Evolutionary conservation across 2,888 invertebrate species (phyloP).

Genomic region (Eristalis pertinax): DNA sequence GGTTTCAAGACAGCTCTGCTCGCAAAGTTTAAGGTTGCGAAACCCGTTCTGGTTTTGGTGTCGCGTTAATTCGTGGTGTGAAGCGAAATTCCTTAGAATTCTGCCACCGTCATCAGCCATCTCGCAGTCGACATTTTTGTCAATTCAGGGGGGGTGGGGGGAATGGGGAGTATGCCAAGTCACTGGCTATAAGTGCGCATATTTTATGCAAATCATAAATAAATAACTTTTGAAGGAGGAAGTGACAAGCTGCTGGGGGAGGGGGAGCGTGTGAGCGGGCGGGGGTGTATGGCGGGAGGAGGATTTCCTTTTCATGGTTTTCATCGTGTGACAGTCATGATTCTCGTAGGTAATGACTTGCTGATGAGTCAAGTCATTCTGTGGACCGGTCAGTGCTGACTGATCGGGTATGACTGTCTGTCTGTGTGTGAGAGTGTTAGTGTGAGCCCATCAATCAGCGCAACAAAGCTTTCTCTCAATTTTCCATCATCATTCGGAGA

Average conservation of each 20-base stretch:
- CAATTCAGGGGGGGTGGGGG: slow-evolving; percentile 16
- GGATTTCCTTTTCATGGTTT: not conserved
- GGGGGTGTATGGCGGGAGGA: not conserved
- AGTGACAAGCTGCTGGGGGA: not conserved
- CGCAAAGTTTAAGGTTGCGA: not conserved
- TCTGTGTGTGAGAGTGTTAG: too few species aligned
- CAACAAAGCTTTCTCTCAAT: slow-evolving; percentile 51
- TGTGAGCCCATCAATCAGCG: slow-evolving; percentile 47
- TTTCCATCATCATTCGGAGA: slow-evolving; percentile 27
- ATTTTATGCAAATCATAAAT: slow-evolving; percentile 62
- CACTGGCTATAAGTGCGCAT: slow-evolving; percentile 56
- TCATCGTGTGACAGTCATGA: too few species aligned
- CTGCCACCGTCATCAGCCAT: slow-evolving; percentile 25
- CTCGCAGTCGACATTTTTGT: slow-evolving; percentile 16
- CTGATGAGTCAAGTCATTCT: not conserved
- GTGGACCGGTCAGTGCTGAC: not conserved
- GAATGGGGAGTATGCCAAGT: slow-evolving; percentile 17
- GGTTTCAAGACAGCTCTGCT: not conserved
- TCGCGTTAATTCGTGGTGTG: slow-evolving; percentile 13
- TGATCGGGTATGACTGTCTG: not conserved
- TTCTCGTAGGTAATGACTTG: not conserved
- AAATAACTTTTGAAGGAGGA: slow-evolving; percentile 36
- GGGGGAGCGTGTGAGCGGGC: too few species aligned
- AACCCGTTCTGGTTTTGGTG: slow-evolving; percentile 15
- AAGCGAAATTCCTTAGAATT: slow-evolving; percentile 46